Evolutionary conservation across 2,888 invertebrate species (phyloP), one percentile per base, ranked within the genome.

Genomic region (Bombylius discolor): DNA sequence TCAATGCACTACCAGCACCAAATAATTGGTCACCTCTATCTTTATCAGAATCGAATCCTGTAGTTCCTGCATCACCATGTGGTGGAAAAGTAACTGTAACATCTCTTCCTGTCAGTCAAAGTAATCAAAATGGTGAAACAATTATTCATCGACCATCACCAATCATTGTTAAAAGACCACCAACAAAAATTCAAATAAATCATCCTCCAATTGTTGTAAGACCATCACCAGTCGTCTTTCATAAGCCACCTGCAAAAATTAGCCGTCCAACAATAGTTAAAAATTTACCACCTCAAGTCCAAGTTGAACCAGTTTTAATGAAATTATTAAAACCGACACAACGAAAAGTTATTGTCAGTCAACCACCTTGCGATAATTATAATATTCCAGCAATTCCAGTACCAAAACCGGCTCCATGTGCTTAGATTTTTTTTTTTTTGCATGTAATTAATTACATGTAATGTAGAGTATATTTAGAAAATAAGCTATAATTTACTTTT

Each of bases 171-270:
- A 68, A 69, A 55, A 69, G 72, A 32, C 71, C 73, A 58, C 72
- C 72, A 59, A 73, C 72, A 57, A 68, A 67, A 61, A 70, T 73
- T 53, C 57, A 70, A 57, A 71, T 73, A 51, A 71, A 72, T 55
- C 72, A 73, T 63, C 70, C 72, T 44, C 73, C 73, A 65, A 60
- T 72, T 58, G 69, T 73, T 49, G 71, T 73, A 32, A 70, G 69
- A 62, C 73, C 73, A 53, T 70, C 71, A n/a, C 72, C 72, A 59
- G 71, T 73, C 60, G 70, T 73, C 53, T 63, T 72, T n/a, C 72
- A 72, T 64, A 70, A 70, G 60, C 72, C 72, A n/a, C 71, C 71
- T 64, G 68, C 70, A 66, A 68, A 70, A 13, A 68, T 72, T 4
- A 61, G 70, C 47, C 70, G 71, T 62, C 71, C 69, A 64, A 68